These are phyloP conservation scores for Diaprepes abbreviatus DNA, from an alignment of 2,888 invertebrate species.

Conservation along the genomic window DNA sequence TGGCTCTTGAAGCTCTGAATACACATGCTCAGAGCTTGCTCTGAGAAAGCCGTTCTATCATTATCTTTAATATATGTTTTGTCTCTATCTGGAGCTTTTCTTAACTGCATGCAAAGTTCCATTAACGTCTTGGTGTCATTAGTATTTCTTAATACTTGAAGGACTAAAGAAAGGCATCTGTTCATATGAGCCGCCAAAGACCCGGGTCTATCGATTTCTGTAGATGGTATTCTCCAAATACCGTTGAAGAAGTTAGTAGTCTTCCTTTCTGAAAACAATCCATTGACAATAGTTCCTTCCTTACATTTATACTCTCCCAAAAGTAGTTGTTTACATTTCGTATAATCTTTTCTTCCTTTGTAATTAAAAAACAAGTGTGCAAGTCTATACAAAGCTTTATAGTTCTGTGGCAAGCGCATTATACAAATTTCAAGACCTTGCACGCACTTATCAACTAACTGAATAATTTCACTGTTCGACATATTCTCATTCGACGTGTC, in stretches of 20 bases:
- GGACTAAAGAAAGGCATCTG: conserved; percentile 83
- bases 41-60: conserved; percentile 85
- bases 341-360: conserved; percentile 76
- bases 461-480: conserved; percentile 61
- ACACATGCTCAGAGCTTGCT: conserved; percentile 83
- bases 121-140: conserved; percentile 85
- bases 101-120: conserved; percentile 83
- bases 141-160: conserved; percentile 84
- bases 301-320: conserved; percentile 78
- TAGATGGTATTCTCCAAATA: conserved; percentile 91
- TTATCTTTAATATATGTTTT: conserved; percentile 89
- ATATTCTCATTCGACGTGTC: conserved; percentile 61
- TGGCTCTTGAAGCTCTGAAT: conserved; percentile 78
- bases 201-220: conserved; percentile 93
- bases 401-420: conserved; percentile 89
- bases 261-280: conserved; percentile 89
- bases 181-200: conserved; percentile 94
- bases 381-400: conserved; percentile 91
- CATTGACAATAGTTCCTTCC: conserved; percentile 78
- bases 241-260: conserved; percentile 92
- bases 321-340: conserved; percentile 79
- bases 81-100: conserved; percentile 86
- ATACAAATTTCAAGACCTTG: conserved; percentile 86
- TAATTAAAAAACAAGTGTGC: conserved; percentile 85
- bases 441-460: conserved; percentile 63